Evolutionary conservation across 2,888 invertebrate genomes (phyloP), one percentile per base, ranked within the genome.

Genomic region (Melieria omissa): DNA sequence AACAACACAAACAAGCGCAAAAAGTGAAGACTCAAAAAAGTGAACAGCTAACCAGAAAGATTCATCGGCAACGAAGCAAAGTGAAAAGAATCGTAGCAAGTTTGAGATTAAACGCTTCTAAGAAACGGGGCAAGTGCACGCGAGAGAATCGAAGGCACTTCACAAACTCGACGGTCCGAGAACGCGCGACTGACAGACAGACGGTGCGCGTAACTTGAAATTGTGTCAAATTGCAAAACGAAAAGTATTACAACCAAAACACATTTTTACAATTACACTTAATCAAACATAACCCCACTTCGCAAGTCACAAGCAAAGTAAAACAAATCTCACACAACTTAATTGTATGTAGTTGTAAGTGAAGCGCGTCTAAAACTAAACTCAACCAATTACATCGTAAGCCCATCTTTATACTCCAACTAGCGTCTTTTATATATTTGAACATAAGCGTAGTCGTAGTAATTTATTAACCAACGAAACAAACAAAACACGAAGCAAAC

Each of bases 51-150:
- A 29, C 29, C 29, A 29, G 29, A 29, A 29, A 29, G 29, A 29
- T 29, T 29, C 29, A 29, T 2, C 29, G 29, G 65, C 54, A 41
- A 61, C 29, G 57, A 70, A 62, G 54, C 57, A 46, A 47, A 63
- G 70, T 14, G 67, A 45, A 49, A 73, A 70, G 29, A 71, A 75
- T 29, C 73, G 55, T 74, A 75, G 80, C 79, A 80, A 79, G 79
- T 29, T 29, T 29, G 29, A 80, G 78, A 78, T 77, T 73, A 76
- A 77, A 78, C 72, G 72, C 69, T 74, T 75, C 75, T 72, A 71
- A 75, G 71, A 75, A 70, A 63, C 46, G 44, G 12, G 54, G 71
- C 54, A 65, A 64, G 65, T 54, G 67, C 66, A 29, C 3, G 29
- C 29, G 29, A 29, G 29, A 1, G 29, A 1, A 29, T 29, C 29